A percentile compares a stretch with the other conserved stretches of the same genome.
Evolutionary conservation across 2,888 invertebrate genomes (phyloP).

Genomic region (Patella depressa): DNA sequence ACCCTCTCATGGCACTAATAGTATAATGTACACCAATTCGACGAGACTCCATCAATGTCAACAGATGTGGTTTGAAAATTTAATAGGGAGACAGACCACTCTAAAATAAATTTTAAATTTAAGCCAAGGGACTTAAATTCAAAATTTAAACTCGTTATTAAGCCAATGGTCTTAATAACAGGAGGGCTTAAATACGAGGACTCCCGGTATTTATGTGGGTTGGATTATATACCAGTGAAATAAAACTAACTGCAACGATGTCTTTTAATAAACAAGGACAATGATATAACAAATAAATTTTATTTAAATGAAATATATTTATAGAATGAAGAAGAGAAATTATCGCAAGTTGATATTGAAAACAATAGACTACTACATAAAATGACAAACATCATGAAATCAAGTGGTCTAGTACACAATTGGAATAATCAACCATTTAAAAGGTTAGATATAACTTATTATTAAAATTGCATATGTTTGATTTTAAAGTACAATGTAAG

Average conservation of each 20-base stretch:
- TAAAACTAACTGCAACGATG: neutral
- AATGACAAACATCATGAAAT: slow-evolving; percentile 64
- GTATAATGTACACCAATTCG: no score
- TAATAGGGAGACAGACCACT: no score
- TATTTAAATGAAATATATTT: slow-evolving; percentile 15
- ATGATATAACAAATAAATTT: neutral
- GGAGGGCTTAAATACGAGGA: no score
- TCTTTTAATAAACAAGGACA: neutral
- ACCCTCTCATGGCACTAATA: no score
- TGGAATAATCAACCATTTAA: slow-evolving; percentile 62
- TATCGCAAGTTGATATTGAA: slow-evolving; percentile 61
- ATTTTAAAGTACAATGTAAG: no score
- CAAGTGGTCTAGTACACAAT: slow-evolving; percentile 56
- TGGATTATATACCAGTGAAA: neutral
- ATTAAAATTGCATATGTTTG: no score
- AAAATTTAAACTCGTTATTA: no score
- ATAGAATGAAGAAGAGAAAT: slow-evolving; percentile 63
- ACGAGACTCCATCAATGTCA: no score
- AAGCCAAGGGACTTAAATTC: no score
- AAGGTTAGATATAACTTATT: slow-evolving; percentile 40
- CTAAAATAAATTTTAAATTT: no score
- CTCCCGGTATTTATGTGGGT: neutral
- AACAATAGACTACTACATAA: slow-evolving; percentile 63
- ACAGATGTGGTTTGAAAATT: no score
- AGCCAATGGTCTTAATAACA: no score